Conservation (phyloP, 2,888 invertebrate genomes). For the Leptura quadrifasciata region DNA sequence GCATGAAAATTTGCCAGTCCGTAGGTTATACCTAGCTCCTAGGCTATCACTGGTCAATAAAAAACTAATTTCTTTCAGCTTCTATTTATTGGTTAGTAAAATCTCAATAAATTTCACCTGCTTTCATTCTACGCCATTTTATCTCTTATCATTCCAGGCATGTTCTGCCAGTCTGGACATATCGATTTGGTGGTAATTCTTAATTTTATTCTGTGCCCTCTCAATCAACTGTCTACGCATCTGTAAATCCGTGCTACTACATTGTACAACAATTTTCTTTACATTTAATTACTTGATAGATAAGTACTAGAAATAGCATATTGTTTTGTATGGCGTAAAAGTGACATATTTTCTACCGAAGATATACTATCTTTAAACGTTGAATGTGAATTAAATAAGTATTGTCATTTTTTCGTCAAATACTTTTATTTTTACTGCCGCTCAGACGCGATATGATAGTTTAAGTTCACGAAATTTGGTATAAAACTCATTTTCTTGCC, state of each 20-base stretch:
- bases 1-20: background rate
- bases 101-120: background rate
- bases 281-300: no score
- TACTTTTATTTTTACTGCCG: no score
- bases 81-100: background rate
- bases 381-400: no score
- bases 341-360: no score
- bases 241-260: background rate
- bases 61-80: background rate
- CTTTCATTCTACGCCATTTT: background rate
- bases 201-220: background rate
- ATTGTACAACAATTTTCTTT: no score
- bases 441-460: no score
- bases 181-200: background rate
- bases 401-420: no score
- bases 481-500: no score
- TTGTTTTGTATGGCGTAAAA: no score
- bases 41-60: background rate
- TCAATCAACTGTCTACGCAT: background rate
- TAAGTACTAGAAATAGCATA: no score
- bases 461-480: no score
- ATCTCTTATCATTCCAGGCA: background rate
- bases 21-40: background rate
- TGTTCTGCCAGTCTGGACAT: background rate
- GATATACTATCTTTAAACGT: no score